Percentiles rank a stretch among this genome's conserved stretches.
Conservation (phyloP, 2,113 vertebrate genomes). For the Nerophis ophidion region DNA sequence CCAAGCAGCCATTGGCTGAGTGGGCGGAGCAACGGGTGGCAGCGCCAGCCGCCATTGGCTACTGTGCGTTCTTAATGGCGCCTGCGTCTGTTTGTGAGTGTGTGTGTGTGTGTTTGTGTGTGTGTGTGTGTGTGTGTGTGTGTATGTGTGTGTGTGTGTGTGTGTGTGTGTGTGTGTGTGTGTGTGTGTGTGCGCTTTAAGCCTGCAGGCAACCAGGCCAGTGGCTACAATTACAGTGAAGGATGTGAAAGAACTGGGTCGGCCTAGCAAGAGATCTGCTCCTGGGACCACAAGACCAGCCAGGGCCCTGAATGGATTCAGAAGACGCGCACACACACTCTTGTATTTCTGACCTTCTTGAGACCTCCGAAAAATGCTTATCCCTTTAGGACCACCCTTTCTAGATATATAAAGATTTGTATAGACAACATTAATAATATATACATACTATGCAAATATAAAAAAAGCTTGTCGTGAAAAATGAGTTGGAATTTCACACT, state of each 20-base stretch:
- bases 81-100: constrained; percentile 2
- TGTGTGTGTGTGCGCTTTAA: constrained; percentile 25
- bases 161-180: constrained; percentile 26
- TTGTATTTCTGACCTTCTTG: no score
- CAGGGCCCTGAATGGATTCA: constrained; percentile 66
- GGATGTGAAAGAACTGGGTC: constrained; percentile 76
- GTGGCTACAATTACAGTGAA: constrained; percentile 70
- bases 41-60: constrained; percentile 38
- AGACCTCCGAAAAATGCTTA: no score
- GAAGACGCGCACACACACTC: constrained; percentile 29
- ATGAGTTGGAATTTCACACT: no score
- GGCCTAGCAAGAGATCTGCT: constrained; percentile 63
- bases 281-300: constrained; percentile 66
- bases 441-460: no score
- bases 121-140: constrained; percentile 5
- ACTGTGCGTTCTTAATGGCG: constrained; percentile 26
- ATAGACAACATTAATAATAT: no score
- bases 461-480: no score
- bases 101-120: constrained; percentile 8
- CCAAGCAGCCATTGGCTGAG: constrained; percentile 21
- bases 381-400: no score
- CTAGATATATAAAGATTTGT: no score
- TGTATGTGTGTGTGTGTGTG: constrained; percentile 7
- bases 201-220: constrained; percentile 66
- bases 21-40: constrained; percentile 17